Evolutionary conservation across 2,113 vertebrate genomes (phyloP).

Genomic region (Psephotus haematonotus): DNA sequence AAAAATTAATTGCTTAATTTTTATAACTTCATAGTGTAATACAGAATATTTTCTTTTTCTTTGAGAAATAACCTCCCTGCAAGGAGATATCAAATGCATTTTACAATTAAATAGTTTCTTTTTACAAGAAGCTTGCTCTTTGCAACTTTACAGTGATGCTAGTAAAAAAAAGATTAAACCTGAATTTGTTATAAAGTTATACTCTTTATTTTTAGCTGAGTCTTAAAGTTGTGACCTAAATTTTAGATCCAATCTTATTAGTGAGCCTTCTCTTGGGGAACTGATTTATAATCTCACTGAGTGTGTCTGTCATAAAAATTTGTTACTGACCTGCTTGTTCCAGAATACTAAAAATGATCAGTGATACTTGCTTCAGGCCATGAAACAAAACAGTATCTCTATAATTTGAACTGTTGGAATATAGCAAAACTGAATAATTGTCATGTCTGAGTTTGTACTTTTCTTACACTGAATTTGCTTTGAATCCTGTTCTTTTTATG

Average conservation of each 20-base stretch:
- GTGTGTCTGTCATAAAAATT: conserved; percentile 53
- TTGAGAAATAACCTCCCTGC: neutral
- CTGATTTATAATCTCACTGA: conserved; percentile 61
- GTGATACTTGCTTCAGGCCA: neutral
- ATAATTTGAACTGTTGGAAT: neutral
- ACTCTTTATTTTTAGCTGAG: conserved; percentile 5
- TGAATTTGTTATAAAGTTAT: conserved; percentile 56
- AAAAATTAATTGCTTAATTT: conserved; percentile 38
- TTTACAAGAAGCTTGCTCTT: conserved; percentile 54
- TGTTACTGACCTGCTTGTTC: conserved; percentile 26
- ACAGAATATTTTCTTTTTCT: conserved; percentile 37
- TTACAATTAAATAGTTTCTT: conserved; percentile 48
- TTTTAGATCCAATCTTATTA: conserved; percentile 58
- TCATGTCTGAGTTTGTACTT: neutral
- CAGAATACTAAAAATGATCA: conserved; percentile 26
- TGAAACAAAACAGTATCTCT: neutral
- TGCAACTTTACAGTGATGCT: conserved; percentile 43
- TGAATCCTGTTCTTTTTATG: neutral
- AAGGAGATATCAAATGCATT: conserved; percentile 37
- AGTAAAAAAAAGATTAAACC: conserved; percentile 26
- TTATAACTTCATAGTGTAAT: conserved; percentile 40
- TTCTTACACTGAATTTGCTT: neutral
- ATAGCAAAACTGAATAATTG: neutral
- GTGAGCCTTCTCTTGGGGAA: conserved; percentile 53
- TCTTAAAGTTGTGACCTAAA: conserved; percentile 61